Conservation (phyloP, 2,797 vertebrate species). For the Valencia hispanica region DNA sequence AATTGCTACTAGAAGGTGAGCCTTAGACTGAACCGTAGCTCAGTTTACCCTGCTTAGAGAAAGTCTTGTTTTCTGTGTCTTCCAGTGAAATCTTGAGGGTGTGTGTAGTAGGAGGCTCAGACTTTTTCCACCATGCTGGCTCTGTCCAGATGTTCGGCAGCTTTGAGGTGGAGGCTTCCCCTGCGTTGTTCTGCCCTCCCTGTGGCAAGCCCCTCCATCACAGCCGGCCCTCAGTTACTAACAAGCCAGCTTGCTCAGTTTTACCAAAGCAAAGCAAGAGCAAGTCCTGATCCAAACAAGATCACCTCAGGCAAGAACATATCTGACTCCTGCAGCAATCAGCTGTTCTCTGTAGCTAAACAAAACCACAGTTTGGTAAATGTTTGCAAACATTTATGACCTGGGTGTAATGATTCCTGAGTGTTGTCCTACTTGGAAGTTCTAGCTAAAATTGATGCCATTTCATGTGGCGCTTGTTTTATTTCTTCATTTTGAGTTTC, state of each 20-base stretch:
- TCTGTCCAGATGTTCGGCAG: constrained; percentile 47
- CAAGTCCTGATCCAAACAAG: constrained; percentile 66
- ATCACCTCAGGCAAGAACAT: constrained; percentile 71
- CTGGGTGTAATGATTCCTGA: background rate
- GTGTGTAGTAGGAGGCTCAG: constrained; percentile 57
- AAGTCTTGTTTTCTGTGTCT: constrained; percentile 57
- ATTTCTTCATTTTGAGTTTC: background rate
- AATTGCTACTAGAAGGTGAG: background rate
- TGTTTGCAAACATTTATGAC: background rate
- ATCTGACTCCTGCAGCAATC: constrained; percentile 16
- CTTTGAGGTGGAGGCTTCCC: constrained; percentile 56
- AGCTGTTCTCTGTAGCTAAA: background rate
- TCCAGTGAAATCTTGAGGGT: constrained; percentile 61
- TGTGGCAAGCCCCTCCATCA: constrained; percentile 29
- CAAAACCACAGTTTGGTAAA: too few species aligned
- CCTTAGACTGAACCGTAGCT: background rate
- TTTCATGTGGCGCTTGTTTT: background rate
- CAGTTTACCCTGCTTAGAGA: constrained; percentile 24
- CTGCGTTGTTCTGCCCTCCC: constrained; percentile 43
- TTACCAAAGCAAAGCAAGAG: constrained; percentile 70
- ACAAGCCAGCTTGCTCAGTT: constrained; percentile 57
- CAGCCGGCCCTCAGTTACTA: constrained; percentile 42
- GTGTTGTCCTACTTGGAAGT: background rate
- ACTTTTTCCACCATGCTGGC: constrained; percentile 52
- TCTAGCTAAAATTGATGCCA: background rate